A percentile compares a stretch with the other conserved stretches of the same genome.
Evolutionary conservation across 2,888 invertebrate species (phyloP).

Genomic region (Drosophila affinis): DNA sequence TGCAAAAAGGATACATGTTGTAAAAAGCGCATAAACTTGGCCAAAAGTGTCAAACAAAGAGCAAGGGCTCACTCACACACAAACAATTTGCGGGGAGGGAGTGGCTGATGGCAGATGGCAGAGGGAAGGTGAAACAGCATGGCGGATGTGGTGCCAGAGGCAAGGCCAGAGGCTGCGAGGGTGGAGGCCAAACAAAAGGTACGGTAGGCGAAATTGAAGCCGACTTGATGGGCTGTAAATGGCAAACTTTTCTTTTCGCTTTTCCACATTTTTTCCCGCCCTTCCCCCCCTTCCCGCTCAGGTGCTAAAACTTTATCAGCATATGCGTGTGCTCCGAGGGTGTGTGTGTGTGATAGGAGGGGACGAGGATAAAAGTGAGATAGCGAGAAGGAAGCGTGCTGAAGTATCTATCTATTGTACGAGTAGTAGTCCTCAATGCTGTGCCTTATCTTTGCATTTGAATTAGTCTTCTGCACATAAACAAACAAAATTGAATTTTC

Average conservation of each 20-base stretch:
- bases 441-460: slow-evolving; percentile 71
- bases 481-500: slow-evolving; percentile 70
- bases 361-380: not conserved
- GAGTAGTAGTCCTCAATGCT: slow-evolving; percentile 33
- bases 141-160: slow-evolving; percentile 1
- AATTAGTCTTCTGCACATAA: slow-evolving; percentile 66
- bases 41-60: slow-evolving; percentile 49
- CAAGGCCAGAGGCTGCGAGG: not conserved
- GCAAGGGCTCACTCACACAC: slow-evolving; percentile 22
- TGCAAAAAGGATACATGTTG: slow-evolving; percentile 65
- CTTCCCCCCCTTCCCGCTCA: slow-evolving; percentile 20
- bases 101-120: not conserved
- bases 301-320: slow-evolving; percentile 59
- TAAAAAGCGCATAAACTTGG: slow-evolving; percentile 72
- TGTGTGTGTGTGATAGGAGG: not conserved
- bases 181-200: slow-evolving; percentile 23
- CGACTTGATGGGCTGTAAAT: slow-evolving; percentile 71
- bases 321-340: slow-evolving; percentile 30
- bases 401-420: slow-evolving; percentile 53
- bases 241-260: slow-evolving; percentile 56
- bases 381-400: slow-evolving; percentile 34
- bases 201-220: slow-evolving; percentile 51
- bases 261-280: slow-evolving; percentile 19
- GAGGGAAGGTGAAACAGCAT: not conserved
- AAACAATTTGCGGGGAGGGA: not conserved